These are phyloP conservation scores for Coilia nasus DNA, from an alignment of 2,797 vertebrate species.

Conservation along the genomic window DNA sequence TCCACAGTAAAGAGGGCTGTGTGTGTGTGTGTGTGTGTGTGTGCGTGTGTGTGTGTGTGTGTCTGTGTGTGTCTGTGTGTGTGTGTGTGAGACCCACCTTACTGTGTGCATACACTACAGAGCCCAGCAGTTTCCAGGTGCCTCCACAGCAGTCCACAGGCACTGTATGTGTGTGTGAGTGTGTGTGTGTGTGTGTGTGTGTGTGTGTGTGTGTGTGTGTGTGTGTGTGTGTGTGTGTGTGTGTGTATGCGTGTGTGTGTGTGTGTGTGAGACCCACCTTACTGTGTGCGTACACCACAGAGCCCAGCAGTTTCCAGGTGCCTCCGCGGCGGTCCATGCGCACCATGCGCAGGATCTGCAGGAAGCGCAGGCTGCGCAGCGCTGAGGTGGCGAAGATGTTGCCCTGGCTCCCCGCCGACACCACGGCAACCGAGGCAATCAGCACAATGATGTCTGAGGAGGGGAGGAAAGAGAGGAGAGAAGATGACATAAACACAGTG, in stretches of 20 bases:
- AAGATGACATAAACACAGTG: neutral
- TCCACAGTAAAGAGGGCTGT: too few species aligned
- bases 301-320: slow-evolving; percentile 97
- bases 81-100: slow-evolving; percentile 76
- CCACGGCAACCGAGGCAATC: slow-evolving; percentile 96
- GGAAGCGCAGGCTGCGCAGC: slow-evolving; percentile 95
- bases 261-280: slow-evolving; percentile 76
- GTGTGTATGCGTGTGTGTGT: too few species aligned
- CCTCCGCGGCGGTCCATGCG: slow-evolving; percentile 98
- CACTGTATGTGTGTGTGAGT: slow-evolving; percentile 53
- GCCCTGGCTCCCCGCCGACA: slow-evolving; percentile 97
- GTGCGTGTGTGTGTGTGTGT: too few species aligned
- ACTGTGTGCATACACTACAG: slow-evolving; percentile 97
- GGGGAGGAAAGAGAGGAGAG: neutral
- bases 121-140: slow-evolving; percentile 97
- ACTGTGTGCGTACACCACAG: slow-evolving; percentile 97
- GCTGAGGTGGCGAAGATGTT: slow-evolving; percentile 99
- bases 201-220: too few species aligned
- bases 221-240: too few species aligned
- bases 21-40: too few species aligned
- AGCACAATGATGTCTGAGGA: slow-evolving; percentile 94
- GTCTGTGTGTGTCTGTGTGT: too few species aligned
- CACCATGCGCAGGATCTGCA: slow-evolving; percentile 99
- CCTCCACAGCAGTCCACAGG: slow-evolving; percentile 98
- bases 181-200: too few species aligned